Percentiles rank a stretch among this genome's conserved stretches.
These are phyloP conservation scores for Cryptotis parvus DNA, from an alignment of 2,113 vertebrate species.

Conservation along the genomic window DNA sequence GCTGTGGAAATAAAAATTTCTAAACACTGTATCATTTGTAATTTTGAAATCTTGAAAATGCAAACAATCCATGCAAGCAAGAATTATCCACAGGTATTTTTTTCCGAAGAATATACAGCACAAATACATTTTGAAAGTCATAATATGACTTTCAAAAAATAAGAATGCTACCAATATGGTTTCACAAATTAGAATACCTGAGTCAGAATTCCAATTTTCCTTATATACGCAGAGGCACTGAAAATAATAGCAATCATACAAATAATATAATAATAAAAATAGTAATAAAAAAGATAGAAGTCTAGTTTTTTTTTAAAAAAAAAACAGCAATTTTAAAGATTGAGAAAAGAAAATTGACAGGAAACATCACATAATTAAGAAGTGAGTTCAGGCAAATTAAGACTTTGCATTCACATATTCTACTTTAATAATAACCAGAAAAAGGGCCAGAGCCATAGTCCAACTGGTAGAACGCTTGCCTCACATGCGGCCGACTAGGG, in stretches of 20 bases:
- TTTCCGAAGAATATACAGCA: conserved; percentile 40
- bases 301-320: not conserved
- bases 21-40: conserved; percentile 57
- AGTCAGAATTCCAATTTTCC: conserved; percentile 35
- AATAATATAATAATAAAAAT: too few species aligned
- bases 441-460: too few species aligned
- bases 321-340: not conserved
- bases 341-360: not conserved
- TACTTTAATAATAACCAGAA: conserved; percentile 24
- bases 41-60: conserved; percentile 55
- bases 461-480: too few species aligned
- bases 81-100: conserved; percentile 26
- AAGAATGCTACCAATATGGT: conserved; percentile 25
- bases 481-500: too few species aligned
- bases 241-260: too few species aligned
- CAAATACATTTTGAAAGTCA: conserved; percentile 7
- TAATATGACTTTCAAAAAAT: conserved; percentile 51
- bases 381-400: conserved; percentile 38
- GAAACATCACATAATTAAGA: conserved; percentile 6
- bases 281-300: not conserved
- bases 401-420: not conserved
- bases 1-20: conserved; percentile 87
- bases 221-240: not conserved
- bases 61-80: conserved; percentile 53
- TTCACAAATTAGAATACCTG: conserved; percentile 39